Percentiles rank a stretch among this genome's conserved stretches.
Conservation (phyloP, 2,888 invertebrate genomes). For the Nineta flava region DNA sequence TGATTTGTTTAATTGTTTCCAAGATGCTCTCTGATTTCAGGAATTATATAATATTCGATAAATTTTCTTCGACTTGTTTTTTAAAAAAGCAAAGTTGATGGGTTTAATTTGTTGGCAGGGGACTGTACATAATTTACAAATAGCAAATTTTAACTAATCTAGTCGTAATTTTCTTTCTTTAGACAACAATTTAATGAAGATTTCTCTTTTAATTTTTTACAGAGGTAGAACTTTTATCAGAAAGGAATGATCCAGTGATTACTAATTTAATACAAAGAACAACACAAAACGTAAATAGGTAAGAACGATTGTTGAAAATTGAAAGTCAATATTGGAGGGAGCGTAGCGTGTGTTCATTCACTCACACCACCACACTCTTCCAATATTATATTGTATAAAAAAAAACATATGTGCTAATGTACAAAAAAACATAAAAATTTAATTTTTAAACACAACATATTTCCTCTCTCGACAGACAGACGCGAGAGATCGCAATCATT, state of each 20-base stretch:
- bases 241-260: constrained; percentile 50
- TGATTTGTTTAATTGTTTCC: no score
- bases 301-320: neutral
- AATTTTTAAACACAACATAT: neutral
- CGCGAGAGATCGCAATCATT: no score
- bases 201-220: constrained; percentile 21
- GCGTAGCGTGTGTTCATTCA: constrained; percentile 9
- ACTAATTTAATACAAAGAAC: constrained; percentile 10
- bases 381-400: constrained; percentile 5
- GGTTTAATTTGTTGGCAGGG: no score
- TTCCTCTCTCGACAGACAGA: no score
- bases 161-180: no score
- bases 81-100: no score
- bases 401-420: constrained; percentile 1
- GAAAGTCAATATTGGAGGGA: constrained; percentile 12
- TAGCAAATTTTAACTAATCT: no score
- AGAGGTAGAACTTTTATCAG: constrained; percentile 78
- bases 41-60: no score
- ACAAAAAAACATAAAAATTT: constrained; percentile 4
- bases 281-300: constrained; percentile 3
- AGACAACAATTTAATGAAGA: no score
- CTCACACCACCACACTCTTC: constrained; percentile 3
- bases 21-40: no score
- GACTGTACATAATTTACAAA: no score
- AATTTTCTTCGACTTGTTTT: no score